phyloP scores from a whole-genome alignment of 2,888 invertebrate genomes.

The Drosophila kokeensis region DNA sequence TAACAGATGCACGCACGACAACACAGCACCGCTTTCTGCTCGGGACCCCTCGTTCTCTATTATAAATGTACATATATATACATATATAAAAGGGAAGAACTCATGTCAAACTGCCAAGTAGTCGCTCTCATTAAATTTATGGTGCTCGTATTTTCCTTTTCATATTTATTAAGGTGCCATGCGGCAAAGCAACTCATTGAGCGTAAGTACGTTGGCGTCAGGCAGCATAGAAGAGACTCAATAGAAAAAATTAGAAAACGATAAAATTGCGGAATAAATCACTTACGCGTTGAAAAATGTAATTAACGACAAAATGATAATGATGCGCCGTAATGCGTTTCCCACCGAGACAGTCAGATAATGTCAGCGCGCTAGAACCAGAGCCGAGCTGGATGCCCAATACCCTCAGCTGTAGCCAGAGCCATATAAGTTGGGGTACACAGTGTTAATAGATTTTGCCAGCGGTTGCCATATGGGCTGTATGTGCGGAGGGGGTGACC shows the following conservation, averaged over 20 bases:
- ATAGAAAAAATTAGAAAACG: conserved; percentile 77
- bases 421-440: conserved; percentile 55
- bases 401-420: neutral
- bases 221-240: conserved; percentile 30
- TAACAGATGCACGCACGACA: conserved; percentile 56
- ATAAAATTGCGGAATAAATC: conserved; percentile 78
- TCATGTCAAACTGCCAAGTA: conserved; percentile 29
- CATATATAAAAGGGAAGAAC: conserved; percentile 1
- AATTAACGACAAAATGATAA: conserved; percentile 82
- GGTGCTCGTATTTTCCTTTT: conserved; percentile 46
- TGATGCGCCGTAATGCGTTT: conserved; percentile 70
- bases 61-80: conserved; percentile 7
- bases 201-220: conserved; percentile 31
- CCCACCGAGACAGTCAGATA: conserved; percentile 40
- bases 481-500: conserved; percentile 22
- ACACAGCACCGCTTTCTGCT: conserved; percentile 11
- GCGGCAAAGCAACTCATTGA: conserved; percentile 64
- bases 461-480: conserved; percentile 31
- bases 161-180: conserved; percentile 57
- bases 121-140: conserved; percentile 58
- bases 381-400: neutral
- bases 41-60: neutral
- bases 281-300: conserved; percentile 75
- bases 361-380: neutral
- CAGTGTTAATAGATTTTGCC: conserved; percentile 66